These are phyloP conservation scores for Grapholita molesta DNA, from an alignment of 1,140 invertebrate genomes.

Conservation along the genomic window DNA sequence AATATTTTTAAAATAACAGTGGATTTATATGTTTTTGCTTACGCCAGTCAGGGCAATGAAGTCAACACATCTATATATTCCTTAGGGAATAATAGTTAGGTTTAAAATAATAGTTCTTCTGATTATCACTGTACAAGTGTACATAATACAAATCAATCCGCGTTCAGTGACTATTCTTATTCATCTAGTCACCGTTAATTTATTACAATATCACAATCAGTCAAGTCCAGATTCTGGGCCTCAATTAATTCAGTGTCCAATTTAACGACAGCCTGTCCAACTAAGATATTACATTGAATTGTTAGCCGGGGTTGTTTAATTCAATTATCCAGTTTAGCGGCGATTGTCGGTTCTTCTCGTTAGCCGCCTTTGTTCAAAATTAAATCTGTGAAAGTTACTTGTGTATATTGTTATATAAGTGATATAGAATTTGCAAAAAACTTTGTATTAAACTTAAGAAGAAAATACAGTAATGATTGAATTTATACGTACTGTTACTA, in stretches of 20 bases:
- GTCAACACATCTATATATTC: too few relatives aligned
- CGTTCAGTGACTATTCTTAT: too few relatives aligned
- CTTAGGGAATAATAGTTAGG: too few relatives aligned
- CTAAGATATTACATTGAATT: conserved; percentile 4
- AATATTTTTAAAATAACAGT: too few relatives aligned
- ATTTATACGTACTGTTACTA: too few relatives aligned
- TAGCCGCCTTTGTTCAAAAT: background rate
- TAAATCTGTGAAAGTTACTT: background rate
- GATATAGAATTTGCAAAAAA: background rate
- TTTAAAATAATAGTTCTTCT: too few relatives aligned
- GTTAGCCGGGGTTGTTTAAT: conserved; percentile 3
- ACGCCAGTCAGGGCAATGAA: too few relatives aligned
- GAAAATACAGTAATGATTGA: too few relatives aligned
- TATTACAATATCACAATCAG: background rate
- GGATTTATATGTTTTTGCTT: too few relatives aligned
- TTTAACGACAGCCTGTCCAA: background rate
- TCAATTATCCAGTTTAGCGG: conserved; percentile 7
- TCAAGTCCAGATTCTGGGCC: background rate
- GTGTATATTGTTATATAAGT: background rate
- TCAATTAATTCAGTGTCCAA: background rate
- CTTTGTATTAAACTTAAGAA: too few relatives aligned
- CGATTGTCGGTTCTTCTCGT: background rate
- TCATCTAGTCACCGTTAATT: background rate
- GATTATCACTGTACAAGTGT: too few relatives aligned
- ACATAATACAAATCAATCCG: too few relatives aligned